Conservation (phyloP, 2,888 invertebrate species). For the Hermaeophaga mercurialis region DNA sequence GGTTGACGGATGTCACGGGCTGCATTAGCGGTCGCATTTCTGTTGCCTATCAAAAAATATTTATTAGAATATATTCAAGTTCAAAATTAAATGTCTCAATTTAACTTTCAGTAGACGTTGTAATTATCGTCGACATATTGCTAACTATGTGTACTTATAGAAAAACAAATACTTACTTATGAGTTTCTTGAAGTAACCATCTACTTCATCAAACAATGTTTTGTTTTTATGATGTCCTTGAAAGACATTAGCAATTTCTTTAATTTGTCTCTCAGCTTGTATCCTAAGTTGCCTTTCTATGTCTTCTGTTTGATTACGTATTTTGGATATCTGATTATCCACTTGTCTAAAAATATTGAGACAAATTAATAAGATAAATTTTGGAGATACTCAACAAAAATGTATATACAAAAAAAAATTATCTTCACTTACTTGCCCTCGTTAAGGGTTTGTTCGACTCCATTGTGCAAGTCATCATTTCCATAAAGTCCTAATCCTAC, state of each 20-base stretch:
- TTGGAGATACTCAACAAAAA: not conserved
- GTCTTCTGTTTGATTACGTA: constrained; percentile 81
- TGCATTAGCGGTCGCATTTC: constrained; percentile 74
- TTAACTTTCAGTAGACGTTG: no score
- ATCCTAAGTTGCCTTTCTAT: constrained; percentile 71
- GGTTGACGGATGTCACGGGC: constrained; percentile 73
- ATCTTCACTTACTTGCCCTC: constrained; percentile 75
- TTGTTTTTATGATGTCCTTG: constrained; percentile 82
- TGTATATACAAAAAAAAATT: not conserved
- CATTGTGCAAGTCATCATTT: constrained; percentile 93
- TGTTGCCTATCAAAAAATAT: constrained; percentile 59
- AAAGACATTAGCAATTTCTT: constrained; percentile 75
- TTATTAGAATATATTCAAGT: no score
- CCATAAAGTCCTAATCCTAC: constrained; percentile 89
- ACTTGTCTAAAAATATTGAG: constrained; percentile 25
- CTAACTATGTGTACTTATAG: no score
- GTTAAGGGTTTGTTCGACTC: constrained; percentile 63
- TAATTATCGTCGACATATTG: no score
- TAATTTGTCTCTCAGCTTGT: constrained; percentile 66
- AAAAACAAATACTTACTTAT: constrained; percentile 59
- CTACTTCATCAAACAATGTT: constrained; percentile 73
- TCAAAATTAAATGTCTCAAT: no score
- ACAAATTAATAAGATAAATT: not conserved
- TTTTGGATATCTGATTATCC: constrained; percentile 77
- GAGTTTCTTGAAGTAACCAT: constrained; percentile 71